These are phyloP conservation scores for Paragorgia papillata DNA, from an alignment of 92 coral and sea anemone species.

Conservation along the genomic window DNA sequence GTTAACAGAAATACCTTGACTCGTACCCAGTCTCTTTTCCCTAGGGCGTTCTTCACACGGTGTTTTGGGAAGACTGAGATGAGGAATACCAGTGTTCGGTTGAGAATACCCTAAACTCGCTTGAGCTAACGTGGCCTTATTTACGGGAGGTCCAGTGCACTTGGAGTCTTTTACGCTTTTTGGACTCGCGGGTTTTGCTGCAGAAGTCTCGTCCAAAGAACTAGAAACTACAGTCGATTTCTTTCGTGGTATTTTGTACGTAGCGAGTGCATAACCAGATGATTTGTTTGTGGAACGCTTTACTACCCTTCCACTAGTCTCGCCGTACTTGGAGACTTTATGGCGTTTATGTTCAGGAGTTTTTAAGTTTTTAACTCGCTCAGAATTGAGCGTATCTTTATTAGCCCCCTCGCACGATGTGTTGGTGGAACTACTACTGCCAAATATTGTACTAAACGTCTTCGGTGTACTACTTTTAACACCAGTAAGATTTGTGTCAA, in stretches of 20 bases:
- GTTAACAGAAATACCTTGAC: too few species aligned
- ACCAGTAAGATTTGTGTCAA: not conserved
- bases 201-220: not conserved
- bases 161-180: too few species aligned
- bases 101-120: not conserved
- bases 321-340: not conserved
- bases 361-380: not conserved
- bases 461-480: not conserved
- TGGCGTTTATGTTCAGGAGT: not conserved
- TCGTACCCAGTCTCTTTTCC: too few species aligned
- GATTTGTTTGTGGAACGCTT: not conserved
- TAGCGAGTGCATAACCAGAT: not conserved
- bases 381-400: not conserved
- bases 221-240: not conserved
- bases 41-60: not conserved
- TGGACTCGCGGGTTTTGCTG: too few species aligned
- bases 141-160: too few species aligned
- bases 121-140: not conserved
- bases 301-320: not conserved
- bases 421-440: not conserved
- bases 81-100: not conserved
- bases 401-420: not conserved
- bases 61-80: not conserved
- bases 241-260: conserved; percentile 10
- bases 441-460: not conserved